These are phyloP conservation scores for Tonatia bakeri DNA, from an alignment of 2,113 vertebrate species.

Conservation along the genomic window DNA sequence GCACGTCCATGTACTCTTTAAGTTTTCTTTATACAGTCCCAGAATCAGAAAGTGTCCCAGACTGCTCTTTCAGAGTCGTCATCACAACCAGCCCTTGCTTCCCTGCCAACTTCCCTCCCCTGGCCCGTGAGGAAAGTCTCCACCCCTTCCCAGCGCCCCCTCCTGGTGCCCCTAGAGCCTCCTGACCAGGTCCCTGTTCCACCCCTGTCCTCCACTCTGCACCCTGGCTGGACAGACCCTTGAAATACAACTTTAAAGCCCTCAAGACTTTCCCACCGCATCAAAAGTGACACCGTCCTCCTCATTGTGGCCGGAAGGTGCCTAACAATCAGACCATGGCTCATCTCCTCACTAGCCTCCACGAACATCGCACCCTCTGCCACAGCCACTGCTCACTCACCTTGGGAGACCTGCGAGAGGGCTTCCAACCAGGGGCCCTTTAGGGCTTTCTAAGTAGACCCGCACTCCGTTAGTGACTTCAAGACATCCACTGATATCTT, in stretches of 20 bases:
- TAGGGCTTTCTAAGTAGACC: not conserved
- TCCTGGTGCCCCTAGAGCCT: not conserved
- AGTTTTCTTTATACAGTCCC: not conserved
- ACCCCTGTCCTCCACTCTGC: not conserved
- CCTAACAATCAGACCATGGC: not conserved
- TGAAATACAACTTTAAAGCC: not conserved
- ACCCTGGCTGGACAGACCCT: not conserved
- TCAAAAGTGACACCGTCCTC: not conserved
- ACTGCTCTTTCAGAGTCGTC: not conserved
- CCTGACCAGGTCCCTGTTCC: not conserved
- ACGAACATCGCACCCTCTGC: not conserved
- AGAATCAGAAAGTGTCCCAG: not conserved
- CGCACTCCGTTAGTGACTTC: not conserved
- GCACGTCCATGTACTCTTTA: fast-evolving
- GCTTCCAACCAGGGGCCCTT: no score
- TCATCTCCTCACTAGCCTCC: not conserved
- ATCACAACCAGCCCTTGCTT: not conserved
- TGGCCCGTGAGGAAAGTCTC: not conserved
- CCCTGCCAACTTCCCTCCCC: not conserved
- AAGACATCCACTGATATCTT: not conserved
- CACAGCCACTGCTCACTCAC: not conserved
- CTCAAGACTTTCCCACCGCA: fast-evolving
- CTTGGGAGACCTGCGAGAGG: not conserved
- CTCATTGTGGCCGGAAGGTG: not conserved
- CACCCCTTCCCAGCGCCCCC: not conserved